Evolutionary conservation across 2,888 invertebrate species (phyloP).

Genomic region (Tuta absoluta): DNA sequence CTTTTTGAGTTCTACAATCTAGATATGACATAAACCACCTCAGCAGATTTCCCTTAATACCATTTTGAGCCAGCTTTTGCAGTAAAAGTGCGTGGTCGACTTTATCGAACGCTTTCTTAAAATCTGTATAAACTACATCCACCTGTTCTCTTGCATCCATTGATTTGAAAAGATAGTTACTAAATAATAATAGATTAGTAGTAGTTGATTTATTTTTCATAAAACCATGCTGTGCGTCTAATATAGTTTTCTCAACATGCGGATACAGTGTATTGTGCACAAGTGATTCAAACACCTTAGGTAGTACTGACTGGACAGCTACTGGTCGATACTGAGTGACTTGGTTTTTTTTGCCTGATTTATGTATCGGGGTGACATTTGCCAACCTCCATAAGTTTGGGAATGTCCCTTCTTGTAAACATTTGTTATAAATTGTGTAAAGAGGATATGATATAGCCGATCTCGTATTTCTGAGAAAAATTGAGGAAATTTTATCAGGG

Average conservation of each 20-base stretch:
- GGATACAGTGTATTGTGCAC: neutral
- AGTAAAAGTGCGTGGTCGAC: neutral
- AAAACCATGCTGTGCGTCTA: slow-evolving; percentile 1
- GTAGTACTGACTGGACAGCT: neutral
- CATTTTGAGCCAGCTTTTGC: neutral
- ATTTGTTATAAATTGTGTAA: neutral
- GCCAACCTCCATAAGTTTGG: neutral
- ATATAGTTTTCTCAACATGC: neutral
- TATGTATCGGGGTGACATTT: neutral
- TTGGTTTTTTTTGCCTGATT: neutral
- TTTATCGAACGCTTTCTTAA: neutral
- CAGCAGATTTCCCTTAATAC: no score
- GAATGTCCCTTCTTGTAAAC: neutral
- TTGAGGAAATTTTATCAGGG: neutral
- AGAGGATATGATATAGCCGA: neutral
- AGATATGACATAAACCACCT: no score
- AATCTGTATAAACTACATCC: slow-evolving; percentile 2
- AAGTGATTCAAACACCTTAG: neutral
- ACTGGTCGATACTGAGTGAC: neutral
- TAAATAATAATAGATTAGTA: neutral
- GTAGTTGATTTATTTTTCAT: neutral
- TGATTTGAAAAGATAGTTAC: neutral
- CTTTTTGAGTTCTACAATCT: no score
- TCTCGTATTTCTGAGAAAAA: neutral
- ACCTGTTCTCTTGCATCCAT: neutral